A percentile compares a stretch with the other conserved stretches of the same genome.
These are phyloP conservation scores for Eretmocerus hayati DNA, from an alignment of 2,888 invertebrate genomes.

Conservation along the genomic window DNA sequence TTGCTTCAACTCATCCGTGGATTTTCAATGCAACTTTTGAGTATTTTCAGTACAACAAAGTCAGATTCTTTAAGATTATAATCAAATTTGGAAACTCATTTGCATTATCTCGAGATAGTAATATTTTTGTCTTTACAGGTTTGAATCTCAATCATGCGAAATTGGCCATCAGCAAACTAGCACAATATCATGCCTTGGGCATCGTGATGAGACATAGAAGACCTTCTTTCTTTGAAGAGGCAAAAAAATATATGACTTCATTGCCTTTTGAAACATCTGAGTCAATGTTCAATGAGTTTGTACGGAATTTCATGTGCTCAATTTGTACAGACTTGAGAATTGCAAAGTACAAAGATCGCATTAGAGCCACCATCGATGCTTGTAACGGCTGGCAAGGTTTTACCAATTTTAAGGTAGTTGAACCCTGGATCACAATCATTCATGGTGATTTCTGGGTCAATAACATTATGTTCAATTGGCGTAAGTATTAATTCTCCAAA, in stretches of 20 bases:
- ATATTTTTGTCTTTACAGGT: constrained; percentile 23
- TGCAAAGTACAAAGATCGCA: constrained; percentile 21
- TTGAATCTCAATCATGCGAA: constrained; percentile 50
- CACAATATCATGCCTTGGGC: constrained; percentile 54
- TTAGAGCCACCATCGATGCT: not conserved
- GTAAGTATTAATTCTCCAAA: not conserved
- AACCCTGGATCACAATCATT: constrained; percentile 51
- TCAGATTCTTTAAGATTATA: not conserved
- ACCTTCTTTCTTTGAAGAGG: constrained; percentile 34
- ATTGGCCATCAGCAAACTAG: constrained; percentile 49
- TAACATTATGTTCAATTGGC: constrained; percentile 50
- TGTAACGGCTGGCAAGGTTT: not conserved
- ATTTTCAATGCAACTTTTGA: too few relatives aligned
- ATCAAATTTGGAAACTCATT: not conserved
- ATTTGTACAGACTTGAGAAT: constrained; percentile 35
- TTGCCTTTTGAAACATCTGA: constrained; percentile 23
- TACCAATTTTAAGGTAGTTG: constrained; percentile 23
- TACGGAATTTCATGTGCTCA: too few relatives aligned
- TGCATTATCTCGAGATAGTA: not conserved
- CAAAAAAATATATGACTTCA: constrained; percentile 33
- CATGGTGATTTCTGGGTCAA: constrained; percentile 58
- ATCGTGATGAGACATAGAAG: constrained; percentile 49
- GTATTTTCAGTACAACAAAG: too few relatives aligned
- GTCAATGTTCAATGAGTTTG: constrained; percentile 26
- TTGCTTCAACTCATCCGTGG: too few relatives aligned